Percentiles rank a stretch among this genome's conserved stretches.
phyloP scores from a whole-genome alignment of 2,113 vertebrate genomes.

The Pituophis catenifer region DNA sequence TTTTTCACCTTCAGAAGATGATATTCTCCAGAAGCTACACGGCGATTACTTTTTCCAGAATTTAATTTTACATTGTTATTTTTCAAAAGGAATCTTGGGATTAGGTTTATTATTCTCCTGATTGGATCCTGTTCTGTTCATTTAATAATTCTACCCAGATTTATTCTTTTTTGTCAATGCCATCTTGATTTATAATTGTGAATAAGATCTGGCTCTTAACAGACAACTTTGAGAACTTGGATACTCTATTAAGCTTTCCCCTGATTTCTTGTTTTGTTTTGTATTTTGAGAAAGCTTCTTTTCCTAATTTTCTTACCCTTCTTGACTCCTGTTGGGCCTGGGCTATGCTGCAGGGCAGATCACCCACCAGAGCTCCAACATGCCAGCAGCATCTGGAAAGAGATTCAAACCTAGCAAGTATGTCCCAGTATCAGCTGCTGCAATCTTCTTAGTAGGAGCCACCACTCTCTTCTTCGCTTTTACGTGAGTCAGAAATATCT shows the following conservation, averaged over 20 bases:
- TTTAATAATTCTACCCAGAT: neutral
- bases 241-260: neutral
- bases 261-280: conserved; percentile 43
- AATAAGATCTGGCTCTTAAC: neutral
- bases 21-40: neutral
- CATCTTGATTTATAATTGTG: fast-evolving
- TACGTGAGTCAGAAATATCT: conserved; percentile 82
- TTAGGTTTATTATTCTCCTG: conserved; percentile 8
- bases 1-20: neutral
- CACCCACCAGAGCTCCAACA: conserved; percentile 76
- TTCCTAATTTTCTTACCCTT: conserved; percentile 63
- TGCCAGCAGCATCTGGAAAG: conserved; percentile 81
- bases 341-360: conserved; percentile 80
- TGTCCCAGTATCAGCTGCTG: conserved; percentile 92
- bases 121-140: neutral
- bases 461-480: conserved; percentile 96
- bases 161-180: neutral
- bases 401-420: conserved; percentile 96
- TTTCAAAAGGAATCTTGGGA: neutral
- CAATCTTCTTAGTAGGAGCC: conserved; percentile 90
- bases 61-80: conserved; percentile 8
- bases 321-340: conserved; percentile 68
- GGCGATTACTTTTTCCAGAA: neutral
- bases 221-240: conserved; percentile 12
- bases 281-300: conserved; percentile 11